Base-by-base conservation (phyloP, 2,797 vertebrate genomes). In the Catharus ustulatus region DNA sequence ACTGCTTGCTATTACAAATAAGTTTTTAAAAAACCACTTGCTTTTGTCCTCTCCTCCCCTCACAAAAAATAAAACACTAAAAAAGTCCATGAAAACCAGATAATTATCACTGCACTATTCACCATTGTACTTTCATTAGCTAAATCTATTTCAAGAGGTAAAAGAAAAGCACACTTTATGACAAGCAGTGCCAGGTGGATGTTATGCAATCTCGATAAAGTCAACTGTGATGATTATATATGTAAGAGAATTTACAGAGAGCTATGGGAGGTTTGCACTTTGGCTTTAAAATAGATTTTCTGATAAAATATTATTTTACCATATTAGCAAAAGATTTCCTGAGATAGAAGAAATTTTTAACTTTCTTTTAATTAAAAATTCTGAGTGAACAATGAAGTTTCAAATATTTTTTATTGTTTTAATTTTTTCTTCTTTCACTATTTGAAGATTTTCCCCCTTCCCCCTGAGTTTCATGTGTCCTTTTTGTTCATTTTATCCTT, bases 11-110 rank as follows among this genome's bases (percentile, higher is more conserved):
- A 21, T 72, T 40, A 12, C 8, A 80, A 57, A 20, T 4, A 55
- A 71, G 1, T 1, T 84, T 84, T 68, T 26, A 24, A 77, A 57
- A 73, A 30, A 2, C 5, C 32, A 5, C 5, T 86, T 74, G 26
- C 2, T 52, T 42, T 64, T 52, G 30, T 26, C 11, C 3, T 4
- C 6, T 5, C 4, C 8, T 27, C 2, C 1, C 3, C 1, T 8
- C 3, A 16, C 13, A 8, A 4, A 36, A 27, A 58, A 57, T 29
- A 34, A 15, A 64, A 27, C 2, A 6, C 8, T 49, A 21, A 62
- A 73, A 45, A 54, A 29, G 9, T 6, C 9, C 20, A 5, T 51
- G 15, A 83, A 74, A 77, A 22, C 1, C 6, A 62, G 23, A 16
- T 43, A 24, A 46, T 69, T 63, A 27, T 42, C 10, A 61, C 27